Percentiles rank a stretch among this genome's conserved stretches.
Evolutionary conservation across 2,797 vertebrate species (phyloP).

Genomic region (Protosalanx chinensis): DNA sequence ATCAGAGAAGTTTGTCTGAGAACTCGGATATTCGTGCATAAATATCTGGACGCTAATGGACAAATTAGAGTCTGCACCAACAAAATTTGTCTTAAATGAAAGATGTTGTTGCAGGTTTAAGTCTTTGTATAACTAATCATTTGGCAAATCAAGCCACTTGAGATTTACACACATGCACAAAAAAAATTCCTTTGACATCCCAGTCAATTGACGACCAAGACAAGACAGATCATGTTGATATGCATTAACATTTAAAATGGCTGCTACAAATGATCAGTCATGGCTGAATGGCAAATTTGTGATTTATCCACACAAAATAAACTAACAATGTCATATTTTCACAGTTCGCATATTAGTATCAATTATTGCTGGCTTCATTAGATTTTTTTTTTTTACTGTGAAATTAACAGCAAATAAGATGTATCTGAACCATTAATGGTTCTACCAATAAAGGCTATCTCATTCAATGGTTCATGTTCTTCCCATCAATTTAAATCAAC

Average conservation of each 20-base stretch:
- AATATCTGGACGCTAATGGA: too few relatives aligned
- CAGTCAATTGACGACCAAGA: constrained; percentile 27
- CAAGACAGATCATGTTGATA: constrained; percentile 46
- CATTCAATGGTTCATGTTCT: too few relatives aligned
- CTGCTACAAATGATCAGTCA: constrained; percentile 50
- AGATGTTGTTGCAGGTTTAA: neutral
- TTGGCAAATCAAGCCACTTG: constrained; percentile 43
- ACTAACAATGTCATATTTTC: constrained; percentile 25
- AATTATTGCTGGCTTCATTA: neutral
- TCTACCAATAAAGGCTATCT: too few relatives aligned
- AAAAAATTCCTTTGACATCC: neutral
- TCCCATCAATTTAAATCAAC: too few relatives aligned
- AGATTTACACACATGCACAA: neutral
- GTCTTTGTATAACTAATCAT: constrained; percentile 30
- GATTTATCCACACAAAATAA: constrained; percentile 34
- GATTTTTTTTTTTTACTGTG: neutral
- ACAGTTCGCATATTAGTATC: constrained; percentile 24
- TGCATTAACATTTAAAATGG: constrained; percentile 62
- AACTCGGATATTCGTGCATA: too few relatives aligned
- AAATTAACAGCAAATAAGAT: too few relatives aligned
- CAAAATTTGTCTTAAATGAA: too few relatives aligned
- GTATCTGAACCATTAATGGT: too few relatives aligned
- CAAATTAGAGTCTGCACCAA: too few relatives aligned
- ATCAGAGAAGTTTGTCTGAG: too few relatives aligned
- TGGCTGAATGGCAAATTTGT: constrained; percentile 58